Base-by-base conservation (phyloP, 2,113 vertebrate genomes). In the Girardinichthys multiradiatus region DNA sequence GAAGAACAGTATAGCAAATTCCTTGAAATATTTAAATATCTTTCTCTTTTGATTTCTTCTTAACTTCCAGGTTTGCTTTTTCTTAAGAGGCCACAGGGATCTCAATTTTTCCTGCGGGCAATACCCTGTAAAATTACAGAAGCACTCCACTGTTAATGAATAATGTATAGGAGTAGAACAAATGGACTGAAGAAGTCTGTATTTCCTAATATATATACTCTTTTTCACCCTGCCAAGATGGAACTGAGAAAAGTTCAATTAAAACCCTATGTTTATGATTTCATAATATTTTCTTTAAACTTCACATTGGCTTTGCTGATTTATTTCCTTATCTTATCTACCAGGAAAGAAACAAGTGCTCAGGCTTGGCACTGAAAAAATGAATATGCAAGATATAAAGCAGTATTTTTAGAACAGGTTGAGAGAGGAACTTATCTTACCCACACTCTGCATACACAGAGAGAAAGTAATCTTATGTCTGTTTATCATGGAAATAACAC, bases 241-340 rank as follows among this genome's bases (percentile, higher is more conserved):
- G 30, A 1, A 37, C 2, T 3, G 8, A 68, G 4, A 64, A 3
- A 31, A 30, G 68, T 35, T 19, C 54, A 21, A 57, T 2, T 4
- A 58, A 59, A 51, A 63, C 30, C 1, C 24, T 64, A 54, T 24
- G 51, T 71, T 29, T 17, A 63, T 61, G 12, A 14, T 27, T 13
- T 24, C 12, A 6, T 59, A 17, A 15, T 29, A n/a, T n/a, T 58
- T 66, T 59, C 17, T 57, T 75, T 26, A n/a, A 62, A 67, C 33
- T 26, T 31, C 10, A 8, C 14, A 8, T 24, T 60, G 73, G 45
- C 35, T 59, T 0, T 70, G 67, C 72, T 72, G 72, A 79, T 48
- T 48, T 27, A 35, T 83, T 79, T 83, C 80, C 72, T 74, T 33
- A 0, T 26, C 24, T 73, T 72, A 63, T 80, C 72, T 66, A 15